Evolutionary conservation across 2,797 vertebrate species (phyloP), one percentile per base, ranked within the genome.

Genomic region (Melanotaenia maccullochi): DNA sequence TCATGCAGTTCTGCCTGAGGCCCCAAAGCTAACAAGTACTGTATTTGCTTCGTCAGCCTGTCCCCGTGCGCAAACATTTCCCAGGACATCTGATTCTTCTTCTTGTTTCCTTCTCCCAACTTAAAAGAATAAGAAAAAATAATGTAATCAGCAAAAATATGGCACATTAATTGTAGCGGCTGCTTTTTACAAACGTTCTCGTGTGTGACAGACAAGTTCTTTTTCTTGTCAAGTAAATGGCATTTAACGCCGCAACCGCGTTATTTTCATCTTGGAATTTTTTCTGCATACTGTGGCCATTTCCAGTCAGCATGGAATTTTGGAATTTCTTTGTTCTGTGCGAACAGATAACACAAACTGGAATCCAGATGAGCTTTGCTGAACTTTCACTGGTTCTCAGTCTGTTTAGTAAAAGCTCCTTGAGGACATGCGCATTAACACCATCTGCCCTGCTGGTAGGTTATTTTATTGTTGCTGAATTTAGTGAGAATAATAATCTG

Each of bases 401-500:
- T 30, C 30, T 30, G 30, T 63, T 65, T 56, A 54, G 51, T 70
- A 18, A 20, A 44, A 20, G 44, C 44, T 49, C 18, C n/a, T 52
- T 57, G 16, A 78, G 55, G 51, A 35, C n/a, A 22, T 55, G 58
- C 20, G 35, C 13, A 40, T 6, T 0, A 55, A 38, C 35, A 38
- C 25, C 12, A 18, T 69, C 22, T 30, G 28, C 28, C 30, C 74
- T 16, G 0, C 30, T 68, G 42, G 36, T 66, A 66, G 52, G 30
- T 1, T 2, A 30, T 44, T 18, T 63, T 24, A 67, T 54, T 68
- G 38, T 40, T 30, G 20, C 59, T 71, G 25, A 40, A 54, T 69
- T 14, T 30, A 11, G n/a, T 65, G 20, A 55, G 68, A 69, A 32
- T 61, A 13, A 69, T 76, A 70, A 76, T 82, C 65, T 68, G 69